Evolutionary conservation across 2,888 invertebrate species (phyloP), one percentile per base, ranked within the genome.

Genomic region (Eremobia ochroleuca): DNA sequence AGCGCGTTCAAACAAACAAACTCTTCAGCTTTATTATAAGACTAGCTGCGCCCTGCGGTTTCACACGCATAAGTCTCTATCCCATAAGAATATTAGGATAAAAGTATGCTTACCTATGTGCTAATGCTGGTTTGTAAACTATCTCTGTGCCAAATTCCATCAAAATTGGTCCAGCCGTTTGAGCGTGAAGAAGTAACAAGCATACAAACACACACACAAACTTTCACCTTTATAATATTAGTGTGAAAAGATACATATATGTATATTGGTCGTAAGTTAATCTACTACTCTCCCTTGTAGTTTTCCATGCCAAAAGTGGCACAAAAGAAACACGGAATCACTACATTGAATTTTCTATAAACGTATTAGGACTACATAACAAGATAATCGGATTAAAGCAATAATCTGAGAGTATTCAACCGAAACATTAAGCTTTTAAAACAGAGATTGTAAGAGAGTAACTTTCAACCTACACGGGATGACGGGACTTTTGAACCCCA

Each of bases 401-500:
- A 64, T 28, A 21, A 43, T 28, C 5, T 15, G 2, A 49, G 37
- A 59, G 4, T 55, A 4, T 28, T 31, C 28, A 8, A 18, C 8
- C 0, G n/a, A 25, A 68, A 81, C 15, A 58, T 40, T 21, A 9
- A 18, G 67, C 25, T 28, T 62, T 75, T 68, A 34, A 64, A 68
- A 40, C 25, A 18, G 49, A 62, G 37, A 69, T 65, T 61, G 25
- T 64, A 34, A 69, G 34, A 46, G 58, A 83, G 58, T 67, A 77
- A 31, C 25, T 67, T 59, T 64, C 1, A 65, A 66, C 69, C 37
- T n/a, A 67, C 34, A 65, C 49, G 70, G 43, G 70, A 78, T 77
- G 78, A 79, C 31, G 61, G 55, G 37, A 72, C 37, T 66, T 85
- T 73, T 67, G 49, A 62, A 78, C 82, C 84, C 76, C 70, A 79